Conservation (phyloP, 2,113 vertebrate species). For the Puma concolor region DNA sequence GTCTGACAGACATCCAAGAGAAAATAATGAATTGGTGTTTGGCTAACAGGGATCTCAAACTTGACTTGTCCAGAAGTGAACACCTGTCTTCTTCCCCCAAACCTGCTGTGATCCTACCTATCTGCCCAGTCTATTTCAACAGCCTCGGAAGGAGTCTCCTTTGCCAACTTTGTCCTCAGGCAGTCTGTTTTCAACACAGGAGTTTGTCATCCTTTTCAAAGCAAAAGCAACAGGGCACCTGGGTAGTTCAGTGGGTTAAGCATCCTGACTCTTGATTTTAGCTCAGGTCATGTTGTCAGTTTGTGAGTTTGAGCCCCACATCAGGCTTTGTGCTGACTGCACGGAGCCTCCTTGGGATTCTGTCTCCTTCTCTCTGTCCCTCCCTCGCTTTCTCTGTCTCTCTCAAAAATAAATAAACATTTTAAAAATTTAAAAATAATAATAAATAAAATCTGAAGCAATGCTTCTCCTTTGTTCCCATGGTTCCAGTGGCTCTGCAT, state of each 20-base stretch:
- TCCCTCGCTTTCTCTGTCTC: neutral
- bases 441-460: neutral
- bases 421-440: neutral
- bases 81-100: neutral
- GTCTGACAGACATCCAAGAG: neutral
- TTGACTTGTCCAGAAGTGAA: neutral
- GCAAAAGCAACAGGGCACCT: neutral
- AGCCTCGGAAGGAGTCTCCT: neutral
- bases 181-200: neutral
- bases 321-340: no score
- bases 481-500: neutral
- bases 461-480: neutral
- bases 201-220: neutral
- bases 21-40: neutral
- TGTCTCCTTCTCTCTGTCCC: no score
- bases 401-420: no score
- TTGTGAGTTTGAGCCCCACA: no score
- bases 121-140: neutral
- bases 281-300: neutral
- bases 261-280: no score
- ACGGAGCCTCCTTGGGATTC: no score
- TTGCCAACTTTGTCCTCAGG: neutral
- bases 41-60: neutral
- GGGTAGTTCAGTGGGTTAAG: no score
- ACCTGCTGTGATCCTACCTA: neutral